Evolutionary conservation across 1,140 invertebrate genomes (phyloP).

Genomic region (Pachypsylla venusta): DNA sequence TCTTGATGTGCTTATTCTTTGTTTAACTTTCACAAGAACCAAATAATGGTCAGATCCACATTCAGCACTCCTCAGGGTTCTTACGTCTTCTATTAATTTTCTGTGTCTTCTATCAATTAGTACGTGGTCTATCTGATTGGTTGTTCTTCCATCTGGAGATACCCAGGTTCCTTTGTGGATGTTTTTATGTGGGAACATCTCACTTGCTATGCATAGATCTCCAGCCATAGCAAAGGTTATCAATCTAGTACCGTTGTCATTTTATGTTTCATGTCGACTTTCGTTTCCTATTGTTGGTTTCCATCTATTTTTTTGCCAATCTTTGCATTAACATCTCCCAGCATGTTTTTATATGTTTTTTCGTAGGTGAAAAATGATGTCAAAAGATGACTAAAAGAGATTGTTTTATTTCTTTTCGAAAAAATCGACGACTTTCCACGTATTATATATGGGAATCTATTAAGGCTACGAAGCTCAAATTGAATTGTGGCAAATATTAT

Average conservation of each 20-base stretch:
- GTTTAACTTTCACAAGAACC: constrained; percentile 13
- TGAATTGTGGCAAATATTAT: too few species aligned
- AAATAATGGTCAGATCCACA: constrained; percentile 17
- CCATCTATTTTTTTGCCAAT: constrained; percentile 12
- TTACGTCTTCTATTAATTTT: constrained; percentile 15
- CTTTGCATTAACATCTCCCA: constrained; percentile 20
- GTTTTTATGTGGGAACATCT: constrained; percentile 22
- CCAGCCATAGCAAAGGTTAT: constrained; percentile 18
- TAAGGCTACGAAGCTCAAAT: too few species aligned
- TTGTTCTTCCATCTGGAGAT: constrained; percentile 18
- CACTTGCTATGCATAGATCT: constrained; percentile 19
- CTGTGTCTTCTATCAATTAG: constrained; percentile 17
- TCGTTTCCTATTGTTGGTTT: constrained; percentile 24
- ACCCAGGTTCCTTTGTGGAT: constrained; percentile 20
- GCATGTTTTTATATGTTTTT: constrained; percentile 15
- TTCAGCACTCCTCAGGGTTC: constrained; percentile 16
- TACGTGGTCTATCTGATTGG: constrained; percentile 21
- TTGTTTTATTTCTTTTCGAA: too few species aligned
- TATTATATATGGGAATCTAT: too few species aligned
- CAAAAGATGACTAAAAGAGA: too few species aligned
- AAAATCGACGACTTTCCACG: too few species aligned
- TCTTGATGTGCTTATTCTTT: neutral
- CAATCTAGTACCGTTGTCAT: constrained; percentile 20
- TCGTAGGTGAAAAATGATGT: too few species aligned
- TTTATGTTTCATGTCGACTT: constrained; percentile 22